These are phyloP conservation scores for Delia radicum DNA, from an alignment of 1,140 invertebrate species.

Conservation along the genomic window DNA sequence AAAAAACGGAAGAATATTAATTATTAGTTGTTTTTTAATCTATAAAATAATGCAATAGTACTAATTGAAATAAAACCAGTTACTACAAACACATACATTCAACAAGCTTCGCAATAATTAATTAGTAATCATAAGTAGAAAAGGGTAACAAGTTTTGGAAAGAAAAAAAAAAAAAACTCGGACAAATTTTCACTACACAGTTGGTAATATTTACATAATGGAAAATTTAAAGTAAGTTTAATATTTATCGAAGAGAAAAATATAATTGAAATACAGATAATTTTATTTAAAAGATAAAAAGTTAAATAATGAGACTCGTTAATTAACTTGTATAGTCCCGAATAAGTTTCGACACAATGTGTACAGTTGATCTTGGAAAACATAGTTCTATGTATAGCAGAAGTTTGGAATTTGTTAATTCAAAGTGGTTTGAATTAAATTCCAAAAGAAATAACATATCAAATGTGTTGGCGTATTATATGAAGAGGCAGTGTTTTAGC, in stretches of 20 bases:
- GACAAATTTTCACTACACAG: neutral
- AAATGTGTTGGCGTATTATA: too few species aligned
- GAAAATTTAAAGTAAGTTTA: conserved; percentile 10
- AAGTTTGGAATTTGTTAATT: too few species aligned
- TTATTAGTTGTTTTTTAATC: neutral
- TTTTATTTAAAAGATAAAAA: neutral
- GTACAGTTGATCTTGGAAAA: too few species aligned
- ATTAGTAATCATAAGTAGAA: neutral
- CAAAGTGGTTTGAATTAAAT: too few species aligned
- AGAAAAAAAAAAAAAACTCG: neutral
- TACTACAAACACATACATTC: neutral
- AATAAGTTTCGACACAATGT: too few species aligned
- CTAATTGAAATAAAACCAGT: neutral
- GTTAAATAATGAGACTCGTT: neutral
- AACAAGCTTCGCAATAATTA: neutral
- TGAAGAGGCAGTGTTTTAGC: too few species aligned
- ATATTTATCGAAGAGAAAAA: neutral
- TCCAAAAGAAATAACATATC: too few species aligned
- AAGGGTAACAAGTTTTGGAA: neutral
- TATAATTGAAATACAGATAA: neutral
- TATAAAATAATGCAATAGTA: neutral
- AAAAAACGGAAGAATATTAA: neutral
- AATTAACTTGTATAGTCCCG: too few species aligned
- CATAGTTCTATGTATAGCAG: too few species aligned
- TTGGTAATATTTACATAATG: conserved; percentile 3